Base-by-base conservation (phyloP, 2,797 vertebrate genomes). In the Rhabdomys pumilio region DNA sequence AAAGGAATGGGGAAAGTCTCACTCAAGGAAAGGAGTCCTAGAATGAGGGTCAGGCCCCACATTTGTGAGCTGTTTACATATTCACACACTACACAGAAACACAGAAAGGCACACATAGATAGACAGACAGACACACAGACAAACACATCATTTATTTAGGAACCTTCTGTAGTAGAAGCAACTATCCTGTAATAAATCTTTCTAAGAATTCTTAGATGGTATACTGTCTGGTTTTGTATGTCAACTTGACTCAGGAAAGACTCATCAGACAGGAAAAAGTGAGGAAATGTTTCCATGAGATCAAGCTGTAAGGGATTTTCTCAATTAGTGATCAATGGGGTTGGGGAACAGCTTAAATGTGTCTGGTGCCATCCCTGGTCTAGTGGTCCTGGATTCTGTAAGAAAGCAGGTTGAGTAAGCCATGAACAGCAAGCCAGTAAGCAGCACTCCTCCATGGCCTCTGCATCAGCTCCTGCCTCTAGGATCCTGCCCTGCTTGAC, bases 181-280 rank as follows among this genome's bases (percentile, higher is more conserved):
- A 92, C 7, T 34, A 38, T 3, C 6, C 38, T 77, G 67, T 84
- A 81, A 94, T 26, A 92, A 76, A 47, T 53, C 12, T 89, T 57
- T 59, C 22, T 67, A 87, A 77, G 61, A 93, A 75, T 50, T 82
- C 65, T 63, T 89, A 44, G 15, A 69, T 61, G 89, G n/a, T 73
- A 12, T 73, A 44, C 41, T 75, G 11, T 13, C 41, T 44, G 73
- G 17, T 38, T 44, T 75, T 76, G 4, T 41, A 38, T 47, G 22
- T 76, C 73, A 76, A 76, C 41, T 76, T 29, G 41, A 76, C 73
- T 47, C 41, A 76, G 14, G 12, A 11, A 44, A 75, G 22, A 29
- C 73, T 76, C 73, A 76, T 14, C 41, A 44, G 41, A 75, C 11
- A 75, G 12, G 41, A 75, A 44, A 41, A 22, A 75, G 22, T 76